Evolutionary conservation across 2,888 invertebrate species (phyloP), one percentile per base, ranked within the genome.

Genomic region (Protophormia terraenovae): DNA sequence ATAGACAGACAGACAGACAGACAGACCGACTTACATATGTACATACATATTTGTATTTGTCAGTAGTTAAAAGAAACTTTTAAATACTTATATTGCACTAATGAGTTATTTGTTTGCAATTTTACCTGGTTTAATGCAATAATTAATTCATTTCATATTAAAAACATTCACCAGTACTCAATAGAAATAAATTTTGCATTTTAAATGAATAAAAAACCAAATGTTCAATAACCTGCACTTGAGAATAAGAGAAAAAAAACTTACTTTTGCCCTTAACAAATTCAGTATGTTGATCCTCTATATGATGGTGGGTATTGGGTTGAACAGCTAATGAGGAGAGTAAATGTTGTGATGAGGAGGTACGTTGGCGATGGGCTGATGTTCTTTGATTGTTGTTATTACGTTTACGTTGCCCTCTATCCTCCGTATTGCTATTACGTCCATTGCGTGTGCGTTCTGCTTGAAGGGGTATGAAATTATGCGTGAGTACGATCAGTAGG

Each of bases 191-290:
- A 55, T 16, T 55, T 67, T 58, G 10, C 29, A 47, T 32, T 10
- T 55, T 41, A 62, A 69, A 67, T 41, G 10, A n/a, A 47, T 10
- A 53, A 45, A 24, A 12, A 19, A 2, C 16, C n/a, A n/a, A 66
- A 19, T 67, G 24, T 64, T 76, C 62, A 55, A 32, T 64, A 55
- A 69, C 53, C 24, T 69, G 55, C 32, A 53, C 50, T 50, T 60
- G n/a, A 16, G 0, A 1, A 10, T 24, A 27, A 29, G 3, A 45
- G 58, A 29, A 62, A 19, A 41, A 50, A 50, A 82, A 95, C 96
- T 96, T 94, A 96, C 96, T 96, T 93, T 96, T 96, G 92, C 96
- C 96, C 93, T 96, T 96, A 92, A 96, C 96, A 92, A 96, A 96
- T 92, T 96, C 96, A 88, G 95, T 95, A 64, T 90, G 91, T 86